phyloP scores from a whole-genome alignment of 2,113 vertebrate genomes.

The Uria aalge region DNA sequence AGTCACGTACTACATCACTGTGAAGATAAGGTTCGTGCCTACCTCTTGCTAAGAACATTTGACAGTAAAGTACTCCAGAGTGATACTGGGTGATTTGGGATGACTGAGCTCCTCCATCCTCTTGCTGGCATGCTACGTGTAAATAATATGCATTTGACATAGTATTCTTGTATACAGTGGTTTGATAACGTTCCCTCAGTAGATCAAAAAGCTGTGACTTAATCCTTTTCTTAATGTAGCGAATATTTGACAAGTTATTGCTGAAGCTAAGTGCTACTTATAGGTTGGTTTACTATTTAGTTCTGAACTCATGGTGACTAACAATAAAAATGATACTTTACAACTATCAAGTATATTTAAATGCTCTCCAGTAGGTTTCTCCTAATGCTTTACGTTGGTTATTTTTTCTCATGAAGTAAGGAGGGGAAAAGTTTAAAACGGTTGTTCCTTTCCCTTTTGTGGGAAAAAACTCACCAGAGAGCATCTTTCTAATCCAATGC shows the following conservation, averaged over 20 bases:
- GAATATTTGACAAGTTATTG: neutral
- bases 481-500: neutral
- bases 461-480: neutral
- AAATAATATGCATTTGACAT: neutral
- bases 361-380: neutral
- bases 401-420: neutral
- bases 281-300: neutral
- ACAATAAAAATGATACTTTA: neutral
- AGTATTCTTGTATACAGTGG: neutral
- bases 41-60: neutral
- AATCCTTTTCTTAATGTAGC: neutral
- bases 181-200: neutral
- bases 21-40: neutral
- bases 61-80: neutral
- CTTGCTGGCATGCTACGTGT: neutral
- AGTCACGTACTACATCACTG: accelerated
- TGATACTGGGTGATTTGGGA: neutral
- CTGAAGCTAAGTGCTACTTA: neutral
- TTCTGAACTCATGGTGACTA: neutral
- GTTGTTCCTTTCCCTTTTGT: neutral
- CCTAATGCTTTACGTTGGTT: neutral
- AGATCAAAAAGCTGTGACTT: neutral
- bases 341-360: neutral
- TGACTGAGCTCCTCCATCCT: neutral
- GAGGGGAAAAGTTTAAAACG: neutral